Conservation (phyloP, 2,888 invertebrate genomes). For the Osedax frankpressi region DNA sequence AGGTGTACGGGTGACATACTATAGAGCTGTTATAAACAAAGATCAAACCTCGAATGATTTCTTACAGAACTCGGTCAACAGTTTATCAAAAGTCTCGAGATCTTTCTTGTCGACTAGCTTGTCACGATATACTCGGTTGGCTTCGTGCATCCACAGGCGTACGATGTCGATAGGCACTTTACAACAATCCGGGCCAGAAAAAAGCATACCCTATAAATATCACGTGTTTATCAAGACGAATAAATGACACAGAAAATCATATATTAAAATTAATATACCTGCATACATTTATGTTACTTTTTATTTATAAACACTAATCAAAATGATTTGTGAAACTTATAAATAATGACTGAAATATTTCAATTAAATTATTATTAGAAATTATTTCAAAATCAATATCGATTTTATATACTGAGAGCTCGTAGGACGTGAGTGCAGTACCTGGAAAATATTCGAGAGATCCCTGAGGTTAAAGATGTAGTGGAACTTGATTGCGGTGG, state of each 20-base stretch:
- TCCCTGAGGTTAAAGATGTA: conserved; percentile 90
- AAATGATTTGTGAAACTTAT: neutral
- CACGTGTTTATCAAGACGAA: too few species aligned
- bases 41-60: conserved; percentile 64
- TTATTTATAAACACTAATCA: neutral
- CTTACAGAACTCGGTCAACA: conserved; percentile 76
- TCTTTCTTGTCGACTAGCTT: conserved; percentile 83
- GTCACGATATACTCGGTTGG: conserved; percentile 81
- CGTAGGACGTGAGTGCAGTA: too few species aligned
- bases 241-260: too few species aligned
- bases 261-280: too few species aligned
- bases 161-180: conserved; percentile 68
- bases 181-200: conserved; percentile 75
- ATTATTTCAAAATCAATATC: too few species aligned
- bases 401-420: too few species aligned
- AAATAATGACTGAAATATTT: too few species aligned
- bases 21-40: too few species aligned
- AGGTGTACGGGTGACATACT: too few species aligned
- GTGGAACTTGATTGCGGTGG: conserved; percentile 89
- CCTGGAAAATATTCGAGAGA: conserved; percentile 86
- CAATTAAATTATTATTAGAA: too few species aligned
- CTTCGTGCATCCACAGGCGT: conserved; percentile 83
- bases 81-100: conserved; percentile 73
- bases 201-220: conserved; percentile 75
- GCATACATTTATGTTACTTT: too few species aligned